These are phyloP conservation scores for Syrmaticus mikado DNA, from an alignment of 2,113 vertebrate species.

Conservation along the genomic window DNA sequence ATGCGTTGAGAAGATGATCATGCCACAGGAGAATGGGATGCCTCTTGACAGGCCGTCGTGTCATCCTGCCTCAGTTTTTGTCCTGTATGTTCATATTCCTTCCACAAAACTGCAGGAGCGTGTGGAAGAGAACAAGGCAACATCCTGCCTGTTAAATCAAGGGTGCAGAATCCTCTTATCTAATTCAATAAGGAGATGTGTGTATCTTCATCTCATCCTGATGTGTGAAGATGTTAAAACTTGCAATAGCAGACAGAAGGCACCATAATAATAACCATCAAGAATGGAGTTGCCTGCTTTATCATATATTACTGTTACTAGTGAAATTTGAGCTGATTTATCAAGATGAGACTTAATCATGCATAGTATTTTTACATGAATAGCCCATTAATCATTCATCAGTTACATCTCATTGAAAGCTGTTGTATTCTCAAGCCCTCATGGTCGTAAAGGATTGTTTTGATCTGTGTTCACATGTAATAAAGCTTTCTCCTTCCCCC, in stretches of 20 bases:
- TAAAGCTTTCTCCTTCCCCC: neutral
- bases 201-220: neutral
- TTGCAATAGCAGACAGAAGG: conserved; percentile 40
- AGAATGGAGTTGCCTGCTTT: conserved; percentile 3
- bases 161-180: neutral
- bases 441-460: conserved; percentile 18
- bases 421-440: neutral
- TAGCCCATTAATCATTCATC: conserved; percentile 36
- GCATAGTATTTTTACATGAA: neutral
- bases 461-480: neutral
- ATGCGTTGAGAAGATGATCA: neutral
- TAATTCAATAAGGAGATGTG: neutral
- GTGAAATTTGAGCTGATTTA: conserved; percentile 56
- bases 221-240: conserved; percentile 34
- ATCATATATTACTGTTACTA: conserved; percentile 31
- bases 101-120: neutral
- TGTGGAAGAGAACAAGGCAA: neutral
- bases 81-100: accelerated
- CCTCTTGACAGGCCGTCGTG: neutral
- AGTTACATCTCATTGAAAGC: neutral
- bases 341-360: conserved; percentile 26
- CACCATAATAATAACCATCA: neutral
- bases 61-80: neutral
- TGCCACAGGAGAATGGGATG: neutral
- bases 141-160: neutral